phyloP scores from a whole-genome alignment of 2,888 invertebrate genomes.

The Mamestra brassicae region DNA sequence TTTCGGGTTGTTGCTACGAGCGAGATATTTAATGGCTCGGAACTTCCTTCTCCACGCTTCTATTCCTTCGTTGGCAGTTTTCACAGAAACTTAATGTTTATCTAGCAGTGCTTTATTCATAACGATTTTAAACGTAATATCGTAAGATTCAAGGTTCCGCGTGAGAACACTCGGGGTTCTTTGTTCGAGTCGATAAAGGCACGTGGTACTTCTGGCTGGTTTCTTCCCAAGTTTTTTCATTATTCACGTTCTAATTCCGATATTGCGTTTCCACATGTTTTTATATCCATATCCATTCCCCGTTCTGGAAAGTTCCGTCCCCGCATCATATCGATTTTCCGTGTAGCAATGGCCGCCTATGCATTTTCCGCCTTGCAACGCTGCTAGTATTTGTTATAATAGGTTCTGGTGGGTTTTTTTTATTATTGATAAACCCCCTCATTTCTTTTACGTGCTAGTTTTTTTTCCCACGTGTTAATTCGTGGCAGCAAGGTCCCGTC shows the following conservation, averaged over 20 bases:
- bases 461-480: constrained; percentile 46
- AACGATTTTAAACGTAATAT: background rate
- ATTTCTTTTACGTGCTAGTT: background rate
- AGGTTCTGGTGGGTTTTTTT: background rate
- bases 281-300: constrained; percentile 9
- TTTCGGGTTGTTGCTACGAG: constrained; percentile 4
- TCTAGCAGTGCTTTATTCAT: background rate
- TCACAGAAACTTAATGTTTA: background rate
- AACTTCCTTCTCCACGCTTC: constrained; percentile 26
- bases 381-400: too few relatives aligned
- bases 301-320: constrained; percentile 80
- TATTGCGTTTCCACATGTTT: background rate
- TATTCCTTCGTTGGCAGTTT: constrained; percentile 13
- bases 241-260: background rate
- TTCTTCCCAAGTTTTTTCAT: constrained; percentile 2
- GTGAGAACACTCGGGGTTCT: constrained; percentile 13
- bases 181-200: constrained; percentile 41
- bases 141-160: background rate
- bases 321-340: constrained; percentile 76
- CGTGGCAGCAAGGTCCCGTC: background rate
- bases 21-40: constrained; percentile 2
- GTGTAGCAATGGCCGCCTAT: constrained; percentile 74
- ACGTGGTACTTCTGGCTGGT: constrained; percentile 49
- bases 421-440: background rate
- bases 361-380: constrained; percentile 16